Conservation (phyloP, 2,113 vertebrate genomes). For the Miniopterus natalensis region DNA sequence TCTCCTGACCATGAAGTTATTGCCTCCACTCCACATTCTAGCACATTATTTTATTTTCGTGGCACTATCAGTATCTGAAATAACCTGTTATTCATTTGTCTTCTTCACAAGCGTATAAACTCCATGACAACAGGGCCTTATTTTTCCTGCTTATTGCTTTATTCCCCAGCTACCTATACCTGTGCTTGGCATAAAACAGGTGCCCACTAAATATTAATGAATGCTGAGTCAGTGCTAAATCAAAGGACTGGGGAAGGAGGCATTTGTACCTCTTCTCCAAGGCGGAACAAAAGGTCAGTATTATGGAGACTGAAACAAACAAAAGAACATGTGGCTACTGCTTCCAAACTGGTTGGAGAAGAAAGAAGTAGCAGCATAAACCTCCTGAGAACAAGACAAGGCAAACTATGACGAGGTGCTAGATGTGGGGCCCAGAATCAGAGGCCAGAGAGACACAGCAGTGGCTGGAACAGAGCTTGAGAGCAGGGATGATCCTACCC, state of each 20-base stretch:
- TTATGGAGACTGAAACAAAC: neutral
- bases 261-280: conserved; percentile 43
- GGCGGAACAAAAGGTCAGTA: neutral
- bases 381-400: neutral
- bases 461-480: neutral
- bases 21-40: neutral
- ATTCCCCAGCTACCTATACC: neutral
- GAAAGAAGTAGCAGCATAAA: conserved; percentile 13
- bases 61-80: conserved; percentile 45
- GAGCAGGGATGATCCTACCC: neutral
- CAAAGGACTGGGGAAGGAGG: neutral
- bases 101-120: conserved; percentile 30
- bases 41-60: conserved; percentile 1
- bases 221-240: conserved; percentile 11
- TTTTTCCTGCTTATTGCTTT: neutral
- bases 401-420: conserved; percentile 2
- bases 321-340: neutral
- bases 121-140: neutral
- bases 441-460: neutral
- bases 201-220: neutral
- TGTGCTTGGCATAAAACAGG: neutral
- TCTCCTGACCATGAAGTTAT: neutral
- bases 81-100: conserved; percentile 50
- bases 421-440: neutral
- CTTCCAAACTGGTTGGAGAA: conserved; percentile 12